These are phyloP conservation scores for Agriopis aurantiaria DNA, from an alignment of 2,888 invertebrate genomes.

Conservation along the genomic window DNA sequence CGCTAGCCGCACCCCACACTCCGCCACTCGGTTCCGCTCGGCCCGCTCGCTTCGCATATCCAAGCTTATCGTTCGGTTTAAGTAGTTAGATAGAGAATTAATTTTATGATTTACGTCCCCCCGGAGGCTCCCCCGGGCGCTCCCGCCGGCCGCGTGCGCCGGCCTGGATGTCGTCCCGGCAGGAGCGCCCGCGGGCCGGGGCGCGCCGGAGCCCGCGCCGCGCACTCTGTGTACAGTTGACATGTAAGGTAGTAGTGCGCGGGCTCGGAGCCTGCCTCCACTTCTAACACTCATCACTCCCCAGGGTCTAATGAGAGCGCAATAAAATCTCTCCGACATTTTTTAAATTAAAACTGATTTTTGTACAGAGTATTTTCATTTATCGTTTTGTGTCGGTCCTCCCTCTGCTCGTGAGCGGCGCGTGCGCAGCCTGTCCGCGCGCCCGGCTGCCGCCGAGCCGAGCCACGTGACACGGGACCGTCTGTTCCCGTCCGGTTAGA, in stretches of 20 bases:
- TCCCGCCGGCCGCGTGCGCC: neutral
- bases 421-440: neutral
- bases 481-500: too few relatives aligned
- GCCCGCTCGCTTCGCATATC: conserved; percentile 48
- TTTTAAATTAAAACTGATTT: conserved; percentile 46
- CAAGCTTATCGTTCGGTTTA: conserved; percentile 61
- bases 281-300: neutral
- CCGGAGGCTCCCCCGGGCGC: neutral
- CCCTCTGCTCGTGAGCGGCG: neutral
- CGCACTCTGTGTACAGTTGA: neutral
- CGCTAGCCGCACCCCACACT: conserved; percentile 52
- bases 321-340: conserved; percentile 45
- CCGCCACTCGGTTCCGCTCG: conserved; percentile 53
- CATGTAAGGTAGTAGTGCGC: neutral
- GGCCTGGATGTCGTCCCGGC: neutral
- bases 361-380: conserved; percentile 47
- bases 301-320: conserved; percentile 45
- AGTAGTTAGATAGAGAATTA: conserved; percentile 77
- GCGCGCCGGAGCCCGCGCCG: neutral
- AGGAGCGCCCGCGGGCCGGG: neutral
- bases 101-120: conserved; percentile 48
- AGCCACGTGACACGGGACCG: neutral
- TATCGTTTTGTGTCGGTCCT: conserved; percentile 9
- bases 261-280: neutral
- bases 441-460: neutral